Evolutionary conservation across 2,113 vertebrate genomes (phyloP).

Genomic region (Bos javanicus): DNA sequence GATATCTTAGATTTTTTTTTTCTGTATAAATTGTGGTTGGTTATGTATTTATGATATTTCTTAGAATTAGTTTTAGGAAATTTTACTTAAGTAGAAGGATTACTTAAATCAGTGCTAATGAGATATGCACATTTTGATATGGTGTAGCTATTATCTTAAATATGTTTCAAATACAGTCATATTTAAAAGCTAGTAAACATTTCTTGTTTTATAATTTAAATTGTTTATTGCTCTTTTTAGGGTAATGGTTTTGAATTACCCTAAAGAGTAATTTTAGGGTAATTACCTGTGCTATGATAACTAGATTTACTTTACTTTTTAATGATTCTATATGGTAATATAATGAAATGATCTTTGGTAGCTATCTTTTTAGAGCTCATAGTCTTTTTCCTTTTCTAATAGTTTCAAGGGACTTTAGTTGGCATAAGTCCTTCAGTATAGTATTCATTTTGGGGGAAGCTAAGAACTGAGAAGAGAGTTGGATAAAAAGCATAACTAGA

Average conservation of each 20-base stretch:
- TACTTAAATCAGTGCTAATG: not conserved
- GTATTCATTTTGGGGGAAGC: not conserved
- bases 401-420: not conserved
- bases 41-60: not conserved
- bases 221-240: slow-evolving; percentile 5
- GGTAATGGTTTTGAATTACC: not conserved
- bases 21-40: not conserved
- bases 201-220: not conserved
- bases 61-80: not conserved
- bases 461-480: not conserved
- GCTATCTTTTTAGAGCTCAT: not conserved
- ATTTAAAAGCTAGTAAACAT: slow-evolving; percentile 35
- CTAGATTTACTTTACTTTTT: not conserved
- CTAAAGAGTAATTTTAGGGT: not conserved
- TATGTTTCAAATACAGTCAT: not conserved
- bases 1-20: not conserved
- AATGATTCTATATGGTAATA: not conserved
- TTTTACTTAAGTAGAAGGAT: not conserved
- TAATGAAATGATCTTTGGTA: slow-evolving; percentile 6
- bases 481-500: not conserved
- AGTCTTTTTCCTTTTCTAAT: not conserved
- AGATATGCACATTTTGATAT: not conserved
- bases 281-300: not conserved
- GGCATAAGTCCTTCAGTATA: not conserved
- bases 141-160: not conserved